These are phyloP conservation scores for Celastrina argiolus DNA, from an alignment of 2,888 invertebrate genomes.

Conservation along the genomic window DNA sequence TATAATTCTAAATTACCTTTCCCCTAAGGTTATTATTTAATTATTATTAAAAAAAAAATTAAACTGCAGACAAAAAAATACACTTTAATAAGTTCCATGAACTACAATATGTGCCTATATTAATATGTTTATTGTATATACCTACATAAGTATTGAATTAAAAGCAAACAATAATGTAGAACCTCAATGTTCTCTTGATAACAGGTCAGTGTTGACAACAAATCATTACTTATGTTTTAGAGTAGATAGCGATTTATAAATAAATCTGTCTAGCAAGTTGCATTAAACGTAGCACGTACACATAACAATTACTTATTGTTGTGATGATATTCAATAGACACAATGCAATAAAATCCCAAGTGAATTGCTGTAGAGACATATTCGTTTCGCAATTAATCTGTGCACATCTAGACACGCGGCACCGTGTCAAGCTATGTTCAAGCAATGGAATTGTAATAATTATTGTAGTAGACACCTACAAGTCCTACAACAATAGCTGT, in stretches of 20 bases:
- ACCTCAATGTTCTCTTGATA: neutral
- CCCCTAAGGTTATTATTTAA: too few species aligned
- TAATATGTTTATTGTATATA: neutral
- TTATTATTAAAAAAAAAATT: too few species aligned
- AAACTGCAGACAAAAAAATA: too few species aligned
- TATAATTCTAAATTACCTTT: too few species aligned
- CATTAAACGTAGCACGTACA: neutral
- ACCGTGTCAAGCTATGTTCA: too few species aligned
- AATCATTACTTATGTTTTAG: neutral
- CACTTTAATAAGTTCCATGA: too few species aligned
- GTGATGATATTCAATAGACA: neutral
- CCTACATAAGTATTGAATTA: neutral
- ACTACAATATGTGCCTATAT: neutral
- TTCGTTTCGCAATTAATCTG: neutral
- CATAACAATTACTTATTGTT: neutral
- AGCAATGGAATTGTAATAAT: neutral
- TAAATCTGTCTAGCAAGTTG: neutral
- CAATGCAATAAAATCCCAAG: neutral
- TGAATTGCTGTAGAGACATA: neutral
- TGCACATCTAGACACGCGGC: too few species aligned
- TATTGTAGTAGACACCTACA: too few species aligned
- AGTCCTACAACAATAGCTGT: too few species aligned
- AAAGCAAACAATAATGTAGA: neutral
- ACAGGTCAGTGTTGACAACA: neutral
- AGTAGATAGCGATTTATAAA: neutral